Evolutionary conservation across 2,888 invertebrate genomes (phyloP).

Genomic region (Microctonus hyperodae): DNA sequence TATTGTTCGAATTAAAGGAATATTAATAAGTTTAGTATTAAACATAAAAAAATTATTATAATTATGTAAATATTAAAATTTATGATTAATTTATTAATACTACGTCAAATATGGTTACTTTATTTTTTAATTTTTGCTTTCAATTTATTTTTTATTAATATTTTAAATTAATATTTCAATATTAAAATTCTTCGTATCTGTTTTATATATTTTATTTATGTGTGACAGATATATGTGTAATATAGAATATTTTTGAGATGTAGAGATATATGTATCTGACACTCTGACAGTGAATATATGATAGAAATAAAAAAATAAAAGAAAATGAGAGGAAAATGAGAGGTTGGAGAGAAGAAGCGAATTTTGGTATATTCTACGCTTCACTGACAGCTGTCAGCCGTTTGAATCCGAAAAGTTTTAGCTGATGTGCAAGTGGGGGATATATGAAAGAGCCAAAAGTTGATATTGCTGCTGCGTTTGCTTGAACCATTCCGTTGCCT

Average conservation of each 20-base stretch:
- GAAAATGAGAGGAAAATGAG: conserved; percentile 22
- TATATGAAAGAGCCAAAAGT: conserved; percentile 42
- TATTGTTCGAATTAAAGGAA: too few species aligned
- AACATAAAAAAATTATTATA: too few species aligned
- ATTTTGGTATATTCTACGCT: conserved; percentile 36
- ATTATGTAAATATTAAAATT: too few species aligned
- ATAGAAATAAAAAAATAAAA: conserved; percentile 34
- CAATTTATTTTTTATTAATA: too few species aligned
- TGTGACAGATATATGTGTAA: conserved; percentile 13
- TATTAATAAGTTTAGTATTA: too few species aligned
- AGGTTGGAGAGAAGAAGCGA: conserved; percentile 37
- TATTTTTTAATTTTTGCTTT: too few species aligned
- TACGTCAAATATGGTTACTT: too few species aligned
- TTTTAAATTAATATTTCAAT: not conserved
- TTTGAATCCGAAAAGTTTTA: conserved; percentile 54
- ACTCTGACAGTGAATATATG: conserved; percentile 49
- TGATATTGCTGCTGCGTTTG: conserved; percentile 58
- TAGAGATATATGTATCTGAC: conserved; percentile 5
- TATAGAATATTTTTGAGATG: not conserved
- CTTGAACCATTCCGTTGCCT: conserved; percentile 30
- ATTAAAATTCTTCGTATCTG: too few species aligned
- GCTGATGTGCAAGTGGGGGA: conserved; percentile 14
- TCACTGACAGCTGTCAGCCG: conserved; percentile 57
- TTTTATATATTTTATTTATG: too few species aligned
- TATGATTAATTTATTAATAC: too few species aligned